These are phyloP conservation scores for Panzeria rudis DNA, from an alignment of 2,888 invertebrate species.

Conservation along the genomic window DNA sequence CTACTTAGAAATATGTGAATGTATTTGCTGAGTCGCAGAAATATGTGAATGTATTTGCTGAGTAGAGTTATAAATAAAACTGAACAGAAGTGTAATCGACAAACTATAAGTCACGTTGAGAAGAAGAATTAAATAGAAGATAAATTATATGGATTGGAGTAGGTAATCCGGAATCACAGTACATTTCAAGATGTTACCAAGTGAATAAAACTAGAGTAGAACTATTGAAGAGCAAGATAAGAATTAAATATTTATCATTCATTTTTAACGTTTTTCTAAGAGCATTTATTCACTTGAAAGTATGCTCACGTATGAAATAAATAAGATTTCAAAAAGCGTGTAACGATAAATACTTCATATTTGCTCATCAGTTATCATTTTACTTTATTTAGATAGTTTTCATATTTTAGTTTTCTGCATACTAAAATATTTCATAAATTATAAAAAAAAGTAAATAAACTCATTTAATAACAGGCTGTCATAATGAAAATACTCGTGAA, in stretches of 20 bases:
- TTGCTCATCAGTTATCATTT: no score
- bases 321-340: no score
- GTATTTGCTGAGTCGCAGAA: not conserved
- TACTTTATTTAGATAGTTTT: no score
- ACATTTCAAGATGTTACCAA: not conserved
- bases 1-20: no score
- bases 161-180: not conserved
- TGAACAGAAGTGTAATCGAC: not conserved
- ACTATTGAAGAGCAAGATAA: conserved; percentile 24
- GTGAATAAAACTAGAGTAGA: conserved; percentile 11
- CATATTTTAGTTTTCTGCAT: no score
- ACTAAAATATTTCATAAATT: no score
- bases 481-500: no score
- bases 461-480: no score
- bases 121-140: not conserved
- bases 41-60: not conserved
- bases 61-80: not conserved
- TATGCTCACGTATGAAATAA: no score
- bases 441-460: no score
- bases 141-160: not conserved
- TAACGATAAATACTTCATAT: not conserved
- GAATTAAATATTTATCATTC: not conserved
- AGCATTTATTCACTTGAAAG: not conserved
- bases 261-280: not conserved
- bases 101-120: conserved; percentile 2